These are phyloP conservation scores for Subacronicta megacephala DNA, from an alignment of 2,888 invertebrate species.

Conservation along the genomic window DNA sequence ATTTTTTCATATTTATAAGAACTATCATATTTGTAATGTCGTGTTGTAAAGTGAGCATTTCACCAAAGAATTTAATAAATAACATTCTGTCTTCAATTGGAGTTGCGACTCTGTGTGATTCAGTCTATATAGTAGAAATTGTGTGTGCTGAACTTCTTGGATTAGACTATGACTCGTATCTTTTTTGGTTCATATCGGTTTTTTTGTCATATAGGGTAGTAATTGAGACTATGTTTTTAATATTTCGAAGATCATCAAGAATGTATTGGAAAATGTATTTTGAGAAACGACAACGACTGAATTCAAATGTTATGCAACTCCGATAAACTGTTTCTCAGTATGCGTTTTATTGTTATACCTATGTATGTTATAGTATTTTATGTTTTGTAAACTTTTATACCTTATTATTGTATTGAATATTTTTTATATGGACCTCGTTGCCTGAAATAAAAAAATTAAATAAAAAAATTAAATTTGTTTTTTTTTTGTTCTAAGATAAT, in stretches of 20 bases:
- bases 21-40: slow-evolving; percentile 35
- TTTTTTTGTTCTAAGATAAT: no score
- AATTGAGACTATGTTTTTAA: slow-evolving; percentile 9
- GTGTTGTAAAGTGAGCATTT: slow-evolving; percentile 29
- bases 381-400: no score
- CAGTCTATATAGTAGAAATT: slow-evolving; percentile 20
- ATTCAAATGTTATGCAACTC: background rate
- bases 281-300: slow-evolving; percentile 1
- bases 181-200: background rate
- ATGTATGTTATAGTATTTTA: no score
- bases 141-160: background rate
- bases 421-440: no score
- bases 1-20: slow-evolving; percentile 31
- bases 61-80: slow-evolving; percentile 19
- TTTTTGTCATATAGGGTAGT: slow-evolving; percentile 28
- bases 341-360: no score
- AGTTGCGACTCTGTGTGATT: slow-evolving; percentile 41
- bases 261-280: slow-evolving; percentile 11
- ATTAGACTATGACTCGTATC: fast-evolving
- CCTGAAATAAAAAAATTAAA: no score
- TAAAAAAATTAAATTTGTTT: no score
- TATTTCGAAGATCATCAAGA: slow-evolving; percentile 13
- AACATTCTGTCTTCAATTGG: slow-evolving; percentile 37
- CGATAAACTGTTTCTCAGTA: background rate
- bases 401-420: no score